Evolutionary conservation across 64 coral and sea anemone genomes (phyloP).

Genomic region (Platygyra sinensis): DNA sequence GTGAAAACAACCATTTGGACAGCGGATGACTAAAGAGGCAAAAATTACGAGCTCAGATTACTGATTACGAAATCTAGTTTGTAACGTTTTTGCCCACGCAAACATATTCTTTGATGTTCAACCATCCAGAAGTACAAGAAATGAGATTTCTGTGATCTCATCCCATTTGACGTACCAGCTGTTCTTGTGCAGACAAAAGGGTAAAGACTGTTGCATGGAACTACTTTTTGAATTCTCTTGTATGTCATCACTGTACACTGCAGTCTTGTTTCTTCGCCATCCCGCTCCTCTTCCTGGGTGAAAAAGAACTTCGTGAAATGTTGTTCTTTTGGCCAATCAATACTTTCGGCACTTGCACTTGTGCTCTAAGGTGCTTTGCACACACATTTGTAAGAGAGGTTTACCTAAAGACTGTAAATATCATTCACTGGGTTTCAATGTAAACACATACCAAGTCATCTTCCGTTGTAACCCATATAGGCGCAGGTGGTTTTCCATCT

Average conservation of each 20-base stretch:
- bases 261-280: neutral
- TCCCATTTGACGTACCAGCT: constrained; percentile 14
- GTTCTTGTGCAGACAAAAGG: constrained; percentile 41
- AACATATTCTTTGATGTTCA: too few species aligned
- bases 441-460: neutral
- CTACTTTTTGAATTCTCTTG: neutral
- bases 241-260: constrained; percentile 1
- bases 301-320: neutral
- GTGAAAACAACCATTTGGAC: constrained; percentile 79
- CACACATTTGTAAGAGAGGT: too few species aligned
- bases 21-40: constrained; percentile 55
- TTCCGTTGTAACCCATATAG: constrained; percentile 48
- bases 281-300: neutral
- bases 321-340: too few species aligned
- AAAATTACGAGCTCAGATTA: too few species aligned
- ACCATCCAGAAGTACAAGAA: too few species aligned
- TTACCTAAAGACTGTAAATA: too few species aligned
- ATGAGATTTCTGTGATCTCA: too few species aligned
- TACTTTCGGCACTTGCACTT: too few species aligned
- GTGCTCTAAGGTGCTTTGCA: too few species aligned
- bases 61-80: too few species aligned
- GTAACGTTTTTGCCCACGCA: too few species aligned
- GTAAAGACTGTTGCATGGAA: constrained; percentile 47
- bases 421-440: too few species aligned
- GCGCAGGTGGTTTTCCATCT: constrained; percentile 12